These are phyloP conservation scores for Danaus melanippus DNA, from an alignment of 1,140 invertebrate genomes.

Conservation along the genomic window DNA sequence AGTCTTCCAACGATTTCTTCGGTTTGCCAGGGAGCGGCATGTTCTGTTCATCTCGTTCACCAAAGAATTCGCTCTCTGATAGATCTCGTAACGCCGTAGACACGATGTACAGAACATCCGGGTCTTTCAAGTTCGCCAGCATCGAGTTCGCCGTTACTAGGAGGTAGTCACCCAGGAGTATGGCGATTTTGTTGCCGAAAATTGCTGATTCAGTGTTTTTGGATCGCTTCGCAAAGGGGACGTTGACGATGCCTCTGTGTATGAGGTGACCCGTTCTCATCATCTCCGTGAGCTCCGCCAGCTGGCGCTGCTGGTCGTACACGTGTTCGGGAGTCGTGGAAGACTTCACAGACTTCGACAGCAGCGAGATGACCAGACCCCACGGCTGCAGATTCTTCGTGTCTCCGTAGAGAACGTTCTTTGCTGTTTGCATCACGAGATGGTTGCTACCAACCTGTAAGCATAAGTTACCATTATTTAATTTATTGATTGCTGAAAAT, in stretches of 20 bases:
- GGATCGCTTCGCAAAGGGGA: conserved; percentile 71
- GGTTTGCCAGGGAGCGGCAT: conserved; percentile 81
- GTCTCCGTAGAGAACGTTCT: conserved; percentile 86
- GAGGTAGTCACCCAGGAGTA: conserved; percentile 92
- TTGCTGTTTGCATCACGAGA: conserved; percentile 90
- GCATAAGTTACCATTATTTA: conserved; percentile 10
- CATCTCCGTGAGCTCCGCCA: conserved; percentile 96
- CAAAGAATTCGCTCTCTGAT: conserved; percentile 88
- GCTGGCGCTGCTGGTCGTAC: conserved; percentile 79
- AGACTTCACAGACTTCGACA: conserved; percentile 84
- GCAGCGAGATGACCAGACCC: conserved; percentile 87
- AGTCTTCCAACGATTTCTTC: conserved; percentile 34
- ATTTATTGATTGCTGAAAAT: background rate
- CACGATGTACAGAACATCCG: conserved; percentile 87
- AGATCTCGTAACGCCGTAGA: conserved; percentile 86
- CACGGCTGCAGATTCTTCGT: conserved; percentile 89
- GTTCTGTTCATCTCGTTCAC: conserved; percentile 83
- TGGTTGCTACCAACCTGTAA: conserved; percentile 85
- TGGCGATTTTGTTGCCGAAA: conserved; percentile 93
- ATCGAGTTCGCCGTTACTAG: conserved; percentile 86
- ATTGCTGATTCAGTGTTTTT: conserved; percentile 60
- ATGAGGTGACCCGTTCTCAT: conserved; percentile 93
- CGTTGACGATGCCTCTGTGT: conserved; percentile 89
- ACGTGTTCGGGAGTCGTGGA: conserved; percentile 26
- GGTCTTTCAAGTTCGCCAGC: conserved; percentile 79